Conservation (phyloP, 2,113 vertebrate species). For the Microcebus tavaratra region DNA sequence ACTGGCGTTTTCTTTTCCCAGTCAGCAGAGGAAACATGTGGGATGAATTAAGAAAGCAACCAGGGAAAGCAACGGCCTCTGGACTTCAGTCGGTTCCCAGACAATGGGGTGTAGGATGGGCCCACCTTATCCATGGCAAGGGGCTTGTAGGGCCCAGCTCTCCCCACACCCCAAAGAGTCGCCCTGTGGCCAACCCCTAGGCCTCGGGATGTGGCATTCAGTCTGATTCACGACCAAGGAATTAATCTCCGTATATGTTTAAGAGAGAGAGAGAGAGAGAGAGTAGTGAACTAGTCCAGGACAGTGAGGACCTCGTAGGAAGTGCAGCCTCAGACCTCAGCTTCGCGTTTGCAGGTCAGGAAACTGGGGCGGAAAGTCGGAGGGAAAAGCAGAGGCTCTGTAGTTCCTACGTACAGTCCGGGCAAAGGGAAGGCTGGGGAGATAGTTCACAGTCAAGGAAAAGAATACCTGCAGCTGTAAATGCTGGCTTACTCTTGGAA, state of each 20-base stretch:
- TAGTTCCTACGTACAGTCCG: rapidly evolving
- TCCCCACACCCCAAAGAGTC: neutral
- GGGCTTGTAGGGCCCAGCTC: neutral
- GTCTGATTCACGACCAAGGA: neutral
- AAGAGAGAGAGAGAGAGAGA: neutral
- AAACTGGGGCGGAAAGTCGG: neutral
- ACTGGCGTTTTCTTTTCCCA: slow-evolving; percentile 12
- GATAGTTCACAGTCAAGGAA: neutral
- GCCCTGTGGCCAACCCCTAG: neutral
- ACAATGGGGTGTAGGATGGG: neutral
- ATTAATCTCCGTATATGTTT: neutral
- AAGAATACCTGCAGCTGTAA: neutral
- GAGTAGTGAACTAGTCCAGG: neutral
- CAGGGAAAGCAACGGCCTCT: neutral
- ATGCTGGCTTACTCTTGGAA: neutral
- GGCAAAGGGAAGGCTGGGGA: neutral
- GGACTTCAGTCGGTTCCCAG: neutral
- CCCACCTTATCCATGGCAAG: too few relatives aligned
- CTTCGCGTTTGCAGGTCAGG: neutral
- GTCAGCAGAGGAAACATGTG: slow-evolving; percentile 67
- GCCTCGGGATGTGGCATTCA: neutral
- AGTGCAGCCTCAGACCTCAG: neutral
- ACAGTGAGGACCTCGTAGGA: neutral
- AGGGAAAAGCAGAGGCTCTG: neutral
- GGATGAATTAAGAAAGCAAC: slow-evolving; percentile 66